Evolutionary conservation across 2,113 vertebrate genomes (phyloP).

Genomic region (Sylvia atricapilla): DNA sequence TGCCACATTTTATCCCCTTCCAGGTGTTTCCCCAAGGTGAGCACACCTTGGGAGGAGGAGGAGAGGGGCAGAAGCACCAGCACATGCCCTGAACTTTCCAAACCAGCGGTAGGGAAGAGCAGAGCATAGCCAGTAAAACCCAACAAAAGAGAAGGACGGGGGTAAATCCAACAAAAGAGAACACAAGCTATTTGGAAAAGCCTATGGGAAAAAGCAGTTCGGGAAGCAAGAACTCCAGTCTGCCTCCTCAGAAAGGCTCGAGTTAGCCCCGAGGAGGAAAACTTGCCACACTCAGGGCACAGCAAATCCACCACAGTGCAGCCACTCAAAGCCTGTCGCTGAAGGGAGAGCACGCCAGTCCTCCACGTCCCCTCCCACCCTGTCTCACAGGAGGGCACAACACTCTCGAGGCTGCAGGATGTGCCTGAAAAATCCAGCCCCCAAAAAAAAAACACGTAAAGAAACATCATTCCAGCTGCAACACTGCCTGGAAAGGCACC

Average conservation of each 20-base stretch:
- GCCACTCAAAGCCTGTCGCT: not conserved
- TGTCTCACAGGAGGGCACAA: not conserved
- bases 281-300: fast-evolving
- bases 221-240: not conserved
- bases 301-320: not conserved
- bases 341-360: no score
- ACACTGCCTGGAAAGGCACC: not conserved
- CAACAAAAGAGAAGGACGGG: not conserved
- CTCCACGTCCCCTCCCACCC: fast-evolving
- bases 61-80: not conserved
- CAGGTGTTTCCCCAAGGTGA: fast-evolving
- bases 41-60: not conserved
- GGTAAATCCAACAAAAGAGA: no score
- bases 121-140: fast-evolving
- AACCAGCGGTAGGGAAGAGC: fast-evolving
- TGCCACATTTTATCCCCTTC: not conserved
- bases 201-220: not conserved
- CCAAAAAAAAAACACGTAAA: fast-evolving
- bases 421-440: not conserved
- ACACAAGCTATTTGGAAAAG: not conserved
- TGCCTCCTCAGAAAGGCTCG: not conserved
- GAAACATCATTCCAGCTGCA: not conserved
- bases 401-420: fast-evolving
- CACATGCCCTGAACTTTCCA: fast-evolving
- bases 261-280: not conserved